These are phyloP conservation scores for Drosophila ustulata DNA, from an alignment of 2,888 invertebrate genomes.

Conservation along the genomic window DNA sequence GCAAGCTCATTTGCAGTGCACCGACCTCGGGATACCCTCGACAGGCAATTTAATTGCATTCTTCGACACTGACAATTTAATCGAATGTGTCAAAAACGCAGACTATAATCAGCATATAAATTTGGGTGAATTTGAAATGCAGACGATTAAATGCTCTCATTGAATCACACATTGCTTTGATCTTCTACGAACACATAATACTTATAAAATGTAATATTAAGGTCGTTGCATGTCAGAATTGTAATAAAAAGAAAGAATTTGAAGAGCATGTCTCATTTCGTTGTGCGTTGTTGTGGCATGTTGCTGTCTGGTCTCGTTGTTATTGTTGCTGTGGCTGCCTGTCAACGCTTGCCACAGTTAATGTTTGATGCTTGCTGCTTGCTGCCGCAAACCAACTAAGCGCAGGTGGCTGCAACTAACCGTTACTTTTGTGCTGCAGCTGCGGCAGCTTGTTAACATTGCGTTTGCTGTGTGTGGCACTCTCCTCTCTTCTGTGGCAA, in stretches of 20 bases:
- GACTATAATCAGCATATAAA: slow-evolving; percentile 7
- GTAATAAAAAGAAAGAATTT: background rate
- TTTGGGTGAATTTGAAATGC: background rate
- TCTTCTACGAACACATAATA: background rate
- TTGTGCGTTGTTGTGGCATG: slow-evolving; percentile 8
- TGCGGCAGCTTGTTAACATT: slow-evolving; percentile 24
- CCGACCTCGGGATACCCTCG: slow-evolving; percentile 3
- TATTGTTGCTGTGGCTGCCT: slow-evolving; percentile 15
- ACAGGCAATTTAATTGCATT: background rate
- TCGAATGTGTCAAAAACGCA: slow-evolving; percentile 9
- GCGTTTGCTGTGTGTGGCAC: slow-evolving; percentile 40
- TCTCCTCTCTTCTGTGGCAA: slow-evolving; percentile 46
- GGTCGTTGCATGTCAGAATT: background rate
- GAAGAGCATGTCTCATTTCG: slow-evolving; percentile 14
- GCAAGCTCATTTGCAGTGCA: slow-evolving; percentile 1
- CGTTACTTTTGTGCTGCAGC: slow-evolving; percentile 5
- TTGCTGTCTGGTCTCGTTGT: slow-evolving; percentile 26
- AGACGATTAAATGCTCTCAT: background rate
- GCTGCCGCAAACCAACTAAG: slow-evolving; percentile 28
- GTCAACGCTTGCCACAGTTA: slow-evolving; percentile 51
- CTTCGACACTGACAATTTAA: background rate
- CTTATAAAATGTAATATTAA: background rate
- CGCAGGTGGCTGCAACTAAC: slow-evolving; percentile 18
- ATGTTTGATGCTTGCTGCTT: slow-evolving; percentile 39
- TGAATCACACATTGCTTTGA: background rate